A percentile compares a stretch with the other conserved stretches of the same genome.
Evolutionary conservation across 1,140 invertebrate species (phyloP).

Genomic region (Heterodera carotae): DNA sequence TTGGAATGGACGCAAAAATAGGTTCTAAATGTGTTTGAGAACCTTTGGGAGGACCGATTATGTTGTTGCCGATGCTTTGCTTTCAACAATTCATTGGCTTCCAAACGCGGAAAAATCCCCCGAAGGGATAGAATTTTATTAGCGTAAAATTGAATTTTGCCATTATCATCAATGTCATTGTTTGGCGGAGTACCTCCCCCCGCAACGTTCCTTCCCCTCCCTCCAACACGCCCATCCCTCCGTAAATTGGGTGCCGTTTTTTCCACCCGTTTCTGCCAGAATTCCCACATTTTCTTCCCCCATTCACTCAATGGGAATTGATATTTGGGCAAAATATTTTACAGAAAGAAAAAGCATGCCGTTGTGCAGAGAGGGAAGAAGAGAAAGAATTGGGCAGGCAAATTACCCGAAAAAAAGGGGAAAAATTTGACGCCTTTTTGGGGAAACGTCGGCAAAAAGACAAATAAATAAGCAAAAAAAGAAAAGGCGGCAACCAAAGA

Average conservation of each 20-base stretch:
- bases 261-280: constrained; percentile 8
- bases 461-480: background rate
- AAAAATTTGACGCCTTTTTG: background rate
- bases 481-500: background rate
- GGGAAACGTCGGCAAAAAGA: background rate
- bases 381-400: background rate
- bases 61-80: too few species aligned
- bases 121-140: too few species aligned
- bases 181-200: too few species aligned
- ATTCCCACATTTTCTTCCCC: background rate
- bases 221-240: too few species aligned
- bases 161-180: background rate
- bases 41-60: too few species aligned
- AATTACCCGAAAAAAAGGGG: background rate
- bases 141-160: constrained; percentile 2
- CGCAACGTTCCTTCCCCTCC: too few species aligned
- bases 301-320: background rate
- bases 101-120: too few species aligned
- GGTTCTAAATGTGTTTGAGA: too few species aligned
- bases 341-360: background rate
- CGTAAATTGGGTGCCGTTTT: background rate
- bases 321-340: background rate
- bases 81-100: background rate
- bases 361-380: background rate
- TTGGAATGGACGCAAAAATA: too few species aligned